Conservation (phyloP, 1,140 invertebrate species). For the Heliconius himera region DNA sequence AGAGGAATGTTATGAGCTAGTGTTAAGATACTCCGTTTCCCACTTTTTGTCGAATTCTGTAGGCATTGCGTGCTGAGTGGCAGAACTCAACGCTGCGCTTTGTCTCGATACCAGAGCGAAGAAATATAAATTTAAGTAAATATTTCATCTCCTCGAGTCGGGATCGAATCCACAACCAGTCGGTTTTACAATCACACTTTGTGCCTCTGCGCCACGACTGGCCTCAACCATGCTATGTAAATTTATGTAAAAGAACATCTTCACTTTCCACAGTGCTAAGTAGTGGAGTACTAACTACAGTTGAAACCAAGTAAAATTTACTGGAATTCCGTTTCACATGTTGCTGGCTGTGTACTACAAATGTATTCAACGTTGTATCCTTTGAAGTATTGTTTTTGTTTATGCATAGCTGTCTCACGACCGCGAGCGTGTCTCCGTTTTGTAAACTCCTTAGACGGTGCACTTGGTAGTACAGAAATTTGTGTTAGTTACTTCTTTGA, state of each 20-base stretch:
- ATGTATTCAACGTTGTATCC: neutral
- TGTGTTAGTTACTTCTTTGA: neutral
- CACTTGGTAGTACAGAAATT: neutral
- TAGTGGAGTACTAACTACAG: neutral
- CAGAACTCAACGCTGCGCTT: no score
- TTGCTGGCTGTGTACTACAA: neutral
- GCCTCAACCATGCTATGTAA: neutral
- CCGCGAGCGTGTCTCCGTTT: neutral
- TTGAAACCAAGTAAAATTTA: neutral
- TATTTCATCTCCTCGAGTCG: no score
- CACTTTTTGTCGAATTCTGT: no score
- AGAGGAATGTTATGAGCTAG: no score
- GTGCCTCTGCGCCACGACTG: no score
- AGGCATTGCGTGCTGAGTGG: no score
- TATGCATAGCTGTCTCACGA: neutral
- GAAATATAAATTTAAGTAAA: no score
- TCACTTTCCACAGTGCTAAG: neutral
- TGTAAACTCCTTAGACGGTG: neutral
- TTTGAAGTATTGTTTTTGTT: constrained; percentile 13
- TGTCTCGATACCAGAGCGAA: no score
- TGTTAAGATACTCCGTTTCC: no score
- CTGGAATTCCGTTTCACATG: neutral
- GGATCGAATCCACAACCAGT: no score
- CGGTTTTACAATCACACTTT: no score
- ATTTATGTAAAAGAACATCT: neutral